Conservation (phyloP, 2,113 vertebrate genomes). For the Baryphthengus martii region DNA sequence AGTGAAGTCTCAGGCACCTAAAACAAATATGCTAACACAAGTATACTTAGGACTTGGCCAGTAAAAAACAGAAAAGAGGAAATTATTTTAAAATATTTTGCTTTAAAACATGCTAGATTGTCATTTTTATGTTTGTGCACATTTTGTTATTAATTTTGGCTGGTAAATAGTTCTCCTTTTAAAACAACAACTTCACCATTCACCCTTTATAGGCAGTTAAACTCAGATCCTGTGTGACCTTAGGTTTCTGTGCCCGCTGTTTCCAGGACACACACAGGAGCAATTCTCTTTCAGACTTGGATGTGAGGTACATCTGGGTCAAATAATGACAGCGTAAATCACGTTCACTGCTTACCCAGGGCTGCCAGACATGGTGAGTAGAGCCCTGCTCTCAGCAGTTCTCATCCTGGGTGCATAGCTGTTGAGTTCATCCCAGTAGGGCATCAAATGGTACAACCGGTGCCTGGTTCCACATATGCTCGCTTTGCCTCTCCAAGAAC, state of each 20-base stretch:
- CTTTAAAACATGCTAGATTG: not conserved
- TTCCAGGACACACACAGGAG: not conserved
- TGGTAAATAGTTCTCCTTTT: not conserved
- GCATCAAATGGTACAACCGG: fast-evolving
- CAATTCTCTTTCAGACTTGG: not conserved
- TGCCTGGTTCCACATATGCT: not conserved
- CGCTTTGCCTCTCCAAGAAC: not conserved
- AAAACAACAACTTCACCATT: not conserved
- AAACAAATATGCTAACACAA: not conserved
- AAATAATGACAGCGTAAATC: not conserved
- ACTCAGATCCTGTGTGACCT: not conserved
- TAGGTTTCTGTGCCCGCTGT: not conserved
- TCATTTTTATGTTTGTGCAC: not conserved
- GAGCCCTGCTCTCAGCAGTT: not conserved
- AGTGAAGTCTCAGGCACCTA: not conserved
- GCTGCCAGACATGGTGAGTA: not conserved
- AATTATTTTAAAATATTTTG: not conserved
- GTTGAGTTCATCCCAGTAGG: not conserved
- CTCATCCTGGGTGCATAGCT: not conserved
- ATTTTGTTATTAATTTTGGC: slow-evolving; percentile 21
- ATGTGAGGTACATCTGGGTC: not conserved
- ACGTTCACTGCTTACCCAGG: not conserved
- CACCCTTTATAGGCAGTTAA: not conserved
- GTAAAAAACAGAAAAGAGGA: not conserved
- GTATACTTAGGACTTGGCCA: not conserved